Evolutionary conservation across 2,888 invertebrate genomes (phyloP).

Genomic region (Eristalinus aeneus): DNA sequence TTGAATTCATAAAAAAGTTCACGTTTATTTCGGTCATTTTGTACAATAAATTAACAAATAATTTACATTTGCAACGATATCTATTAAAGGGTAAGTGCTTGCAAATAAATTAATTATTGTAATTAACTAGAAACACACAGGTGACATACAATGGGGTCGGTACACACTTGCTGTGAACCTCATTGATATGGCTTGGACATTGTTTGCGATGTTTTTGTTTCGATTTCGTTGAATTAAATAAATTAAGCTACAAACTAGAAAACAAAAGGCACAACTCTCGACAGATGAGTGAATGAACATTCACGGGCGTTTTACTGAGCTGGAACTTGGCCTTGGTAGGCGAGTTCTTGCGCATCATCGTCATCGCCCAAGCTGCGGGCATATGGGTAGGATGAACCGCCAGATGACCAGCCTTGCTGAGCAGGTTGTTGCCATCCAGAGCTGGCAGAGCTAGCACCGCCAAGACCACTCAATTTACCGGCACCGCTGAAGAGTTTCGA

Average conservation of each 20-base stretch:
- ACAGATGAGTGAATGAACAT: background rate
- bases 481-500: constrained; percentile 85
- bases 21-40: constrained; percentile 38
- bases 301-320: constrained; percentile 34
- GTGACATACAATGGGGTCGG: constrained; percentile 8
- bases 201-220: constrained; percentile 10
- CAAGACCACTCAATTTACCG: constrained; percentile 79
- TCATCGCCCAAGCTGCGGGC: constrained; percentile 83
- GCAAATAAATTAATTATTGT: constrained; percentile 55
- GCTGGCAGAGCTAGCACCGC: constrained; percentile 74
- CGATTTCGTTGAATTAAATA: constrained; percentile 59
- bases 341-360: constrained; percentile 87
- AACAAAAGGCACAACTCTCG: constrained; percentile 68
- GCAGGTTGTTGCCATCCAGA: constrained; percentile 74
- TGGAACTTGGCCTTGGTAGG: constrained; percentile 86
- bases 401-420: constrained; percentile 72
- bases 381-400: constrained; percentile 81
- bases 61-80: constrained; percentile 40
- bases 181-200: constrained; percentile 30
- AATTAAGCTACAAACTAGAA: constrained; percentile 67
- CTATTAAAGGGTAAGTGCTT: constrained; percentile 24
- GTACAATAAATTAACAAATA: constrained; percentile 54
- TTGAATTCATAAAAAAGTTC: background rate
- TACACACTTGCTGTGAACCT: background rate
- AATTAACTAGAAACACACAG: constrained; percentile 65